phyloP scores from a whole-genome alignment of 2,797 vertebrate species.

The Anomalospiza imberbis region DNA sequence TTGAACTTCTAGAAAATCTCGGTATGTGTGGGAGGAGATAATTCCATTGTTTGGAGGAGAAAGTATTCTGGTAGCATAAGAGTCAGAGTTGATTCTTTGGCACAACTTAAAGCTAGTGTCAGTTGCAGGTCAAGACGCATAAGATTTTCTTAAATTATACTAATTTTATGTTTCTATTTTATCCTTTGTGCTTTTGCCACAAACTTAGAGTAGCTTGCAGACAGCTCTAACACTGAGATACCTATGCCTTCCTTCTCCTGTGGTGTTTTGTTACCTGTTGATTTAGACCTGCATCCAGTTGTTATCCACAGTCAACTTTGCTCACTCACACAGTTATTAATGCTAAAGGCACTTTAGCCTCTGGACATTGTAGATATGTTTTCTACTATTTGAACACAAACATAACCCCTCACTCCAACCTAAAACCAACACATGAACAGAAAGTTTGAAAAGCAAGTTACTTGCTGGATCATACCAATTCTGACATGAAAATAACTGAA shows the following conservation, averaged over 20 bases:
- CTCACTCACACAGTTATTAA: not conserved
- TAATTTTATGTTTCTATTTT: conserved; percentile 30
- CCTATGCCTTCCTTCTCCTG: not conserved
- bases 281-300: not conserved
- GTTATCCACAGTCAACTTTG: not conserved
- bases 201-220: not conserved
- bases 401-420: not conserved
- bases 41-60: conserved; percentile 37
- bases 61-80: conserved; percentile 32
- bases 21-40: conserved; percentile 34
- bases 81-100: not conserved
- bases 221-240: not conserved
- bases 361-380: not conserved
- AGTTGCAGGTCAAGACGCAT: conserved; percentile 9
- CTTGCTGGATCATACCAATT: not conserved
- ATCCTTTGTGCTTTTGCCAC: not conserved
- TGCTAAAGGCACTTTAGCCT: not conserved
- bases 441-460: not conserved
- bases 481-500: not conserved
- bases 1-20: not conserved
- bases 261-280: not conserved
- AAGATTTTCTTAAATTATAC: conserved; percentile 3
- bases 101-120: not conserved
- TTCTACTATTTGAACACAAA: not conserved
- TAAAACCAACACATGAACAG: not conserved